Evolutionary conservation across 2,888 invertebrate species (phyloP), one percentile per base, ranked within the genome.

Genomic region (Brassicogethes aeneus): DNA sequence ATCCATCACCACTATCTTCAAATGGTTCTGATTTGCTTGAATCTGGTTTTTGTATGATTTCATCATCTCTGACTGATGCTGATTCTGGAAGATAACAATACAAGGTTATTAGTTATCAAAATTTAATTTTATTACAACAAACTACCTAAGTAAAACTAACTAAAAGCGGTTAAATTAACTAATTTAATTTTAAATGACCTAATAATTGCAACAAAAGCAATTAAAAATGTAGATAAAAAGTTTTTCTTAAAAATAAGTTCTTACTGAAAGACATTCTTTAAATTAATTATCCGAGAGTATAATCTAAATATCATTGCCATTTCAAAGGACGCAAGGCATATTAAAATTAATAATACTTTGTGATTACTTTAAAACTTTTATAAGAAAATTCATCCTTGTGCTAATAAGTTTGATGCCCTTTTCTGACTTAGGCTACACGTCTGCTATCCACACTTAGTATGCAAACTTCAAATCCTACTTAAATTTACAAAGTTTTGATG

Each of bases 321-420:
- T 56, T 54, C 51, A 51, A 47, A 41, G 50, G 50, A 51, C 41
- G 53, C 42, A 47, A 50, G 54, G 52, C 55, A 52, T 55, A 58
- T 59, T 59, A 59, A 59, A 59, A 60, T 59, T 59, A 59, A 57
- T 59, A 60, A 59, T 59, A 57, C 60, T 60, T 57, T 54, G 40
- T 57, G 60, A 59, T 58, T 59, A 57, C 58, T 59, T 60, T 55
- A 48, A 48, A 59, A 60, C 51, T 60, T 60, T 59, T 53, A 55
- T 53, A 52, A 52, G 51, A 45, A 48, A 49, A 49, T 48, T 45
- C 45, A 45, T 42, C 45, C 37, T 41, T 44, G 47, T 46, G 37
- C 23, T 23, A 23, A 23, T 23, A 23, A 23, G 32, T 41, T 33
- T 29, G 36, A n/a, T 41, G 36, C 23, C 37, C 37, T 41, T 10